These are phyloP conservation scores for Paratrypauchen microcephalus DNA, from an alignment of 2,797 vertebrate genomes.

Conservation along the genomic window DNA sequence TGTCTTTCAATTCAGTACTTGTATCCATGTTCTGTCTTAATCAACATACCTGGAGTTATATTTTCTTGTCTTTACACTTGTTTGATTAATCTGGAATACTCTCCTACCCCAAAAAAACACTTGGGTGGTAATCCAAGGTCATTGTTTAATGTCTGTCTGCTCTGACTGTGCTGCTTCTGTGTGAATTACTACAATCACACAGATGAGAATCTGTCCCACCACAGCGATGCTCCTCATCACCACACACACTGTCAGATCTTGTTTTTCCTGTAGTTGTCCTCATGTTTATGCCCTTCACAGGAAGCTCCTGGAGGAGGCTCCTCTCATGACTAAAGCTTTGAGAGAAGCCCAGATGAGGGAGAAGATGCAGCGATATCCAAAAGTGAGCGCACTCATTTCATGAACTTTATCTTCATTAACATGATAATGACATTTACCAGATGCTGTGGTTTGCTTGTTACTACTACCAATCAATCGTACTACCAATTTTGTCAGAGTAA, in stretches of 20 bases:
- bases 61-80: neutral
- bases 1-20: neutral
- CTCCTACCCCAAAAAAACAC: neutral
- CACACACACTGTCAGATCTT: constrained; percentile 41
- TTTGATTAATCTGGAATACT: neutral
- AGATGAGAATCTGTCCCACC: constrained; percentile 62
- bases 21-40: neutral
- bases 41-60: neutral
- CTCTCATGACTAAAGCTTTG: constrained; percentile 86
- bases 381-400: constrained; percentile 71
- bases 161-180: constrained; percentile 41
- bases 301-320: constrained; percentile 87
- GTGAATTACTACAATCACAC: constrained; percentile 68
- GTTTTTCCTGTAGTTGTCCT: constrained; percentile 17
- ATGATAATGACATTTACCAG: neutral
- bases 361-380: constrained; percentile 90
- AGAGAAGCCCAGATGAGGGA: constrained; percentile 85
- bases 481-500: too few relatives aligned
- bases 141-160: constrained; percentile 49
- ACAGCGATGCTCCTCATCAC: constrained; percentile 50
- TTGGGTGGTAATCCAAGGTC: neutral
- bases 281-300: constrained; percentile 60
- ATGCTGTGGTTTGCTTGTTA: neutral
- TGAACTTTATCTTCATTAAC: neutral
- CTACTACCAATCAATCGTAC: neutral